These are phyloP conservation scores for Drosophila biarmipes DNA, from an alignment of 1,140 invertebrate species.

Conservation along the genomic window DNA sequence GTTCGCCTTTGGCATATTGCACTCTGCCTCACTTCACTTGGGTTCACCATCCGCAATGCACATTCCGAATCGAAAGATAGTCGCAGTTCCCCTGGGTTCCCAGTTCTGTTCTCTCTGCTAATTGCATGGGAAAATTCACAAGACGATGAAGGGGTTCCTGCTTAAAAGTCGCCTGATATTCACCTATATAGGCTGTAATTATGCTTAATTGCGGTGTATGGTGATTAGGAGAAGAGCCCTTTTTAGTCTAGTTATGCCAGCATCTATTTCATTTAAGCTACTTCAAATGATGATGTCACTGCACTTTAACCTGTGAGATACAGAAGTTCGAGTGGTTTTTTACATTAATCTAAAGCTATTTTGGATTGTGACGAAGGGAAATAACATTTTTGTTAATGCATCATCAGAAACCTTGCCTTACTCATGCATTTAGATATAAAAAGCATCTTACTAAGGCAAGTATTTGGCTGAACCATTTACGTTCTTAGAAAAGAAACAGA, in stretches of 20 bases:
- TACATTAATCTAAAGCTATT: too few species aligned
- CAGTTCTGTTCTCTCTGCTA: slow-evolving; percentile 56
- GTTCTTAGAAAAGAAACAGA: too few species aligned
- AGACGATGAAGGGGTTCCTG: slow-evolving; percentile 29
- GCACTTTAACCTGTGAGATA: neutral
- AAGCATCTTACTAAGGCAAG: too few species aligned
- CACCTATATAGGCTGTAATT: slow-evolving; percentile 28
- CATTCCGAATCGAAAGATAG: slow-evolving; percentile 50
- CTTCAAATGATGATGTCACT: too few species aligned
- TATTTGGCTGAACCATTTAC: too few species aligned
- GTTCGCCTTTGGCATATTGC: slow-evolving; percentile 45
- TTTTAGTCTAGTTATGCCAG: neutral
- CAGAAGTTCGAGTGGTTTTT: too few species aligned
- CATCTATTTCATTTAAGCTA: neutral
- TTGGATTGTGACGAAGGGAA: too few species aligned
- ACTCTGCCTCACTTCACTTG: slow-evolving; percentile 6
- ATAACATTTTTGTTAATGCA: too few species aligned
- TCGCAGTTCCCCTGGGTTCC: slow-evolving; percentile 16
- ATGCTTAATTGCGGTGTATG: neutral
- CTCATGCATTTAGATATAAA: too few species aligned
- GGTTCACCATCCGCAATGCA: slow-evolving; percentile 44
- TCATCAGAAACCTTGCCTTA: too few species aligned
- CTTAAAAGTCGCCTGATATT: slow-evolving; percentile 41
- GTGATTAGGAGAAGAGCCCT: slow-evolving; percentile 4
- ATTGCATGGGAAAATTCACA: slow-evolving; percentile 76